Evolutionary conservation across 2,797 vertebrate species (phyloP).

Genomic region (Oophaga sylvatica): DNA sequence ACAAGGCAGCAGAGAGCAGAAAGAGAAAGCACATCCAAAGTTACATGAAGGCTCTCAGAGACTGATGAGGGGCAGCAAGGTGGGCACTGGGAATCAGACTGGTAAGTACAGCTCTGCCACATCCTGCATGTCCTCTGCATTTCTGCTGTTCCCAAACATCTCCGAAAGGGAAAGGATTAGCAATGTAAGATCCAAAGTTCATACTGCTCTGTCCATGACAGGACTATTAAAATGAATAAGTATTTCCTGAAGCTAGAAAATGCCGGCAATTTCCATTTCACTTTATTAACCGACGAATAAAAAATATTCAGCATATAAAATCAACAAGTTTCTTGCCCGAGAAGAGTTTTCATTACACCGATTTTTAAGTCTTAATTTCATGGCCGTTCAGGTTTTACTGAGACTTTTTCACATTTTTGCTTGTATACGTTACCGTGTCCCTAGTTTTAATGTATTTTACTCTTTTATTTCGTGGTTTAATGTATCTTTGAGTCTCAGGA

Average conservation of each 20-base stretch:
- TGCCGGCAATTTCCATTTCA: constrained; percentile 13
- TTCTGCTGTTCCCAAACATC: neutral
- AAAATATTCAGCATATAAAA: neutral
- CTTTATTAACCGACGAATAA: constrained; percentile 2
- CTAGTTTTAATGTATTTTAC: neutral
- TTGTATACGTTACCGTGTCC: neutral
- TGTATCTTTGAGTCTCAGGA: neutral
- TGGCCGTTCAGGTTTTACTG: neutral
- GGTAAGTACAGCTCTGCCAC: constrained; percentile 40
- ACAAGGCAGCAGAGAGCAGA: constrained; percentile 4
- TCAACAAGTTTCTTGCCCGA: neutral
- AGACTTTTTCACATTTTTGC: neutral
- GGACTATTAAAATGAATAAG: constrained; percentile 46
- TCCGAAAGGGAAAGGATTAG: neutral
- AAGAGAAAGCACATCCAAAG: constrained; percentile 44
- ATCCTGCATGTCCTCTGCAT: neutral
- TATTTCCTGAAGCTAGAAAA: constrained; percentile 36
- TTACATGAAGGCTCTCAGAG: constrained; percentile 11
- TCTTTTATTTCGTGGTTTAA: neutral
- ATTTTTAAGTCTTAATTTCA: neutral
- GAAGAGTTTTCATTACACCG: neutral
- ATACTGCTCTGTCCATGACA: constrained; percentile 3
- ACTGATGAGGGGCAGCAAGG: constrained; percentile 16
- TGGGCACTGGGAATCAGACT: neutral
- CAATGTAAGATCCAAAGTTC: neutral